Conservation (phyloP, 23 tunicate species). For the Ascidia mentula region DNA sequence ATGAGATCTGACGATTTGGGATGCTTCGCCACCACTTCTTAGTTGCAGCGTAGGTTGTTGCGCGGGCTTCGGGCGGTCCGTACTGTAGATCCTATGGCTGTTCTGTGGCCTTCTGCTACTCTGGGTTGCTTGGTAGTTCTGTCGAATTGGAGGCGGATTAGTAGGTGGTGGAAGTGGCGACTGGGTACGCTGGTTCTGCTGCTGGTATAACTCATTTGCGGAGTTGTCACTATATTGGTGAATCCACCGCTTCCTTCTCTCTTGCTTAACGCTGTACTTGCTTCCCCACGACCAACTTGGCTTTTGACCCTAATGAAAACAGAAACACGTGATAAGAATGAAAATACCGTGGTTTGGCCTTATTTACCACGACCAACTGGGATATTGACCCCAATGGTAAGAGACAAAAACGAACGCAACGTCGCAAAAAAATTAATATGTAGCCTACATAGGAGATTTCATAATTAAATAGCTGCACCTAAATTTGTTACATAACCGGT, state of each 20-base stretch:
- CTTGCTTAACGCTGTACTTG: background rate
- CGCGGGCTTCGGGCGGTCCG: background rate
- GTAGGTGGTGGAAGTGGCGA: background rate
- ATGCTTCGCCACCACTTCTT: conserved; percentile 23
- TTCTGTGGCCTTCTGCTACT: background rate
- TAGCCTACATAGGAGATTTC: no score
- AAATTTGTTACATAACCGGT: no score
- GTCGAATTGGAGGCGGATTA: background rate
- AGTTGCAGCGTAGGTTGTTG: background rate
- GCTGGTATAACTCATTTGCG: background rate
- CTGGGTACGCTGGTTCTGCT: background rate
- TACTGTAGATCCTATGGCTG: conserved; percentile 8
- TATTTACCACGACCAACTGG: background rate
- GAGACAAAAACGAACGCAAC: background rate
- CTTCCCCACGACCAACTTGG: conserved; percentile 96
- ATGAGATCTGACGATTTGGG: conserved; percentile 23
- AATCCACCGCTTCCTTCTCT: conserved; percentile 15
- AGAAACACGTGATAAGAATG: background rate
- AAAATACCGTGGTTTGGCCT: no score
- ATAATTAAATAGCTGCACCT: no score
- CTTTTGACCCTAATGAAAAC: conserved; percentile 44
- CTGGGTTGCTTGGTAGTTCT: conserved; percentile 16
- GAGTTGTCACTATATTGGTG: background rate
- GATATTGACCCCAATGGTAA: background rate
- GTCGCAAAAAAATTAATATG: background rate